A percentile compares a stretch with the other conserved stretches of the same genome.
These are phyloP conservation scores for Eurystomus gularis DNA, from an alignment of 2,113 vertebrate genomes.

Conservation along the genomic window DNA sequence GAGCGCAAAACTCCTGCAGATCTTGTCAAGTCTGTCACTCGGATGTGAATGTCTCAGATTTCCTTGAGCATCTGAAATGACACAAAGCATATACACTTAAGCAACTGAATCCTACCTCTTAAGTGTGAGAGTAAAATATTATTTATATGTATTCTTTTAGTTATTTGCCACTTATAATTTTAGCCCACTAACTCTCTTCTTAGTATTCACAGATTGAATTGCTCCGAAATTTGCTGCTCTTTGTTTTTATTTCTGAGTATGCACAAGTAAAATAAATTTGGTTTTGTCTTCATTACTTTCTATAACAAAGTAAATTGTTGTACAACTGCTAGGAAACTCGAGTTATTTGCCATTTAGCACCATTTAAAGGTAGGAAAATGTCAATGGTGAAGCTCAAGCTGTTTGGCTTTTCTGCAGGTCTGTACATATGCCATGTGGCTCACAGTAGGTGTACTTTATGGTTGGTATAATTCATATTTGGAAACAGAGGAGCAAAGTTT, in stretches of 20 bases:
- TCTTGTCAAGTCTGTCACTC: neutral
- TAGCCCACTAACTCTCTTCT: neutral
- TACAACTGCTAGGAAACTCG: neutral
- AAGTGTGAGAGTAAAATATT: neutral
- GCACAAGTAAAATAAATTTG: neutral
- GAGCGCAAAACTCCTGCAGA: neutral
- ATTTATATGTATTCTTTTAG: neutral
- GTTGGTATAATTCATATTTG: neutral
- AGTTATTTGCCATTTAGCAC: neutral
- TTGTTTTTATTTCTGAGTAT: neutral
- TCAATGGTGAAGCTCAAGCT: neutral
- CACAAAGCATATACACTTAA: neutral
- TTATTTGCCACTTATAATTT: neutral
- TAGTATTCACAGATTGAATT: neutral
- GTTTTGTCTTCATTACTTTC: neutral
- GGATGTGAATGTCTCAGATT: neutral
- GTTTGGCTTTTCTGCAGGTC: neutral
- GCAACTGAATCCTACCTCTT: neutral
- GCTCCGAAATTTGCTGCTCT: neutral
- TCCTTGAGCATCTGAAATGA: neutral
- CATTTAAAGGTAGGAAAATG: neutral
- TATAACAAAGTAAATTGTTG: neutral
- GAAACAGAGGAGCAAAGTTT: neutral
- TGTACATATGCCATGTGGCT: neutral
- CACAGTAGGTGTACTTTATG: neutral